A percentile compares a stretch with the other conserved stretches of the same genome.
Evolutionary conservation across 2,113 vertebrate species (phyloP).

Genomic region (Aspidoscelis tigris): DNA sequence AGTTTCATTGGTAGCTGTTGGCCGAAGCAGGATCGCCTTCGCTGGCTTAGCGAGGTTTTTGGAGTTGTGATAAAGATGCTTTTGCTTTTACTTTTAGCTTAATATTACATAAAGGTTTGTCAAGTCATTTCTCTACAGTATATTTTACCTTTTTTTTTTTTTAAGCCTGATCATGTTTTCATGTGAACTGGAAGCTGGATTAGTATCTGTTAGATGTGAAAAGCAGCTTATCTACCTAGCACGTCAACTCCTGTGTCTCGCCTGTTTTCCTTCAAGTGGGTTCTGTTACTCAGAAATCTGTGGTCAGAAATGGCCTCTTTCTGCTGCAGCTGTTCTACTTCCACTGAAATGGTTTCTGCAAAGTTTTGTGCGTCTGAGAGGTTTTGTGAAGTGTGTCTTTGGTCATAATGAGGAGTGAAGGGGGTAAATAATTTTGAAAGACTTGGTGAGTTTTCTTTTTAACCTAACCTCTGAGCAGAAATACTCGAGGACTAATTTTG

Average conservation of each 20-base stretch:
- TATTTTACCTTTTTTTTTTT: neutral
- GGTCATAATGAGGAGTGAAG: neutral
- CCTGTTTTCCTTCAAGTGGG: constrained; percentile 2
- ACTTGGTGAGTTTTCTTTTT: constrained; percentile 6
- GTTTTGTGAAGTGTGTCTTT: neutral
- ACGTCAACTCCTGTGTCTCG: neutral
- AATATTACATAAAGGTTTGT: neutral
- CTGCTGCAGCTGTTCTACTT: constrained; percentile 57
- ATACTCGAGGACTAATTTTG: neutral
- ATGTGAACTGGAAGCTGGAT: constrained; percentile 5
- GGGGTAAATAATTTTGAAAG: neutral
- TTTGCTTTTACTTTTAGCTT: neutral
- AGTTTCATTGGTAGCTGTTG: too few species aligned
- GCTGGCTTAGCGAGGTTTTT: neutral
- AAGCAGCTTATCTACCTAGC: constrained; percentile 6
- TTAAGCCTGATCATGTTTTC: constrained; percentile 6
- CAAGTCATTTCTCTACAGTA: constrained; percentile 3
- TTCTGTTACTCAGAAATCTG: constrained; percentile 67
- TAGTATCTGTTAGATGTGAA: neutral
- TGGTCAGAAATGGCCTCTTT: constrained; percentile 34
- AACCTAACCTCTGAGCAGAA: neutral
- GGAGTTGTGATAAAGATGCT: neutral
- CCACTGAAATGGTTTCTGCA: constrained; percentile 45
- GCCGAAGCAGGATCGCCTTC: rapidly evolving
- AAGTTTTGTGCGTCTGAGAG: constrained; percentile 38